phyloP scores from a whole-genome alignment of 53 echinoderm and acorn worm genomes.

The Stichopus horrens region DNA sequence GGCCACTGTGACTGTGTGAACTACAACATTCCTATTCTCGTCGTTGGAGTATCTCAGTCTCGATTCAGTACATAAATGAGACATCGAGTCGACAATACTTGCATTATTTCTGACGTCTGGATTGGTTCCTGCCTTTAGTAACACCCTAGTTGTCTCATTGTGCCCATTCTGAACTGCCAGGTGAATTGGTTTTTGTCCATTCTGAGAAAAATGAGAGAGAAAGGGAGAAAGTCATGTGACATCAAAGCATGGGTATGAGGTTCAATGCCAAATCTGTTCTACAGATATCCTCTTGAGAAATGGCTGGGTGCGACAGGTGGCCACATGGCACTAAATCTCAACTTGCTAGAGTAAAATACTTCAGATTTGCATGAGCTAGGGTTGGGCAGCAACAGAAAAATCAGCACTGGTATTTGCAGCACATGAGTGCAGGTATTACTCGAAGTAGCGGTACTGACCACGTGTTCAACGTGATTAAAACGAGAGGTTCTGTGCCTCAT shows the following conservation, averaged over 20 bases:
- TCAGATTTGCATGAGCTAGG: no score
- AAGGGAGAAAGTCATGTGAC: neutral
- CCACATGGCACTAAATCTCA: no score
- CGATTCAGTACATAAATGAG: neutral
- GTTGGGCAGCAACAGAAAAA: no score
- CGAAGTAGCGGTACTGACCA: no score
- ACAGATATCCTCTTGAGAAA: no score
- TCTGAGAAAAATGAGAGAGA: slow-evolving; percentile 49
- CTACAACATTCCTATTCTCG: neutral
- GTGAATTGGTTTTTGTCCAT: slow-evolving; percentile 82
- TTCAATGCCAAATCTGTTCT: no score
- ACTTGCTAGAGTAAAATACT: no score
- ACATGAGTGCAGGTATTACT: no score
- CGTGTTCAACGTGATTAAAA: no score
- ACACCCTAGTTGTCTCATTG: slow-evolving; percentile 83
- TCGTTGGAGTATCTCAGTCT: neutral
- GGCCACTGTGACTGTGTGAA: neutral
- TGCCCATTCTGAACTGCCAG: slow-evolving; percentile 91
- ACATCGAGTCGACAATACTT: slow-evolving; percentile 44
- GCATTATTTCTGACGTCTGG: slow-evolving; percentile 81
- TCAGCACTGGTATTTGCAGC: no score
- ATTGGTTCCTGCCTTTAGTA: slow-evolving; percentile 80
- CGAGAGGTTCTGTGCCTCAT: no score
- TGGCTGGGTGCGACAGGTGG: no score
- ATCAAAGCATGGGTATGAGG: slow-evolving; percentile 8